Percentiles rank a stretch among this genome's conserved stretches.
Evolutionary conservation across 2,113 vertebrate genomes (phyloP).

Genomic region (Eolophus roseicapilla): DNA sequence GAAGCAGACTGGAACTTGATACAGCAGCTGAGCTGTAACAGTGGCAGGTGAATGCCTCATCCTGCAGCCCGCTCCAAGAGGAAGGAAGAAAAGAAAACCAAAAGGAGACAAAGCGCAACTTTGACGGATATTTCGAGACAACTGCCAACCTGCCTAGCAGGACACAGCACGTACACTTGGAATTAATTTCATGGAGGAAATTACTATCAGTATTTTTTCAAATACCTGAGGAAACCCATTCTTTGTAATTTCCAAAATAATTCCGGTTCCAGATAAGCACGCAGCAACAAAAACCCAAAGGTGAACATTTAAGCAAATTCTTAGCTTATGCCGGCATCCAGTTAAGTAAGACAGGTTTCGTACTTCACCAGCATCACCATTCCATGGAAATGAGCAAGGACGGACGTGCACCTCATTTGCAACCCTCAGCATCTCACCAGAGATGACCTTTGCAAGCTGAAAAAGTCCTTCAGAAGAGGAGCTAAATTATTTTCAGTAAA

Average conservation of each 20-base stretch:
- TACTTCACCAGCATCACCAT: neutral
- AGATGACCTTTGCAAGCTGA: neutral
- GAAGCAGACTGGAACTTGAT: neutral
- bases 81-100: neutral
- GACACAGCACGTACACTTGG: neutral
- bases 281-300: neutral
- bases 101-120: neutral
- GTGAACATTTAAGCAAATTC: neutral
- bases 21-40: neutral
- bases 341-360: neutral
- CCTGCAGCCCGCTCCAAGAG: neutral
- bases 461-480: neutral
- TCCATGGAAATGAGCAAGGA: neutral
- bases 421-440: neutral
- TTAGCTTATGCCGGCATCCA: neutral
- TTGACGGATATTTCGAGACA: neutral
- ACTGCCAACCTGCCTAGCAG: neutral
- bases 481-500: neutral
- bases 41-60: neutral
- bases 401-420: neutral
- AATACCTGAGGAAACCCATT: neutral
- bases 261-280: neutral
- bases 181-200: neutral
- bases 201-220: neutral
- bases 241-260: neutral